Evolutionary conservation across 2,113 vertebrate species (phyloP), one percentile per base, ranked within the genome.

Genomic region (human (Homo sapiens)): DNA sequence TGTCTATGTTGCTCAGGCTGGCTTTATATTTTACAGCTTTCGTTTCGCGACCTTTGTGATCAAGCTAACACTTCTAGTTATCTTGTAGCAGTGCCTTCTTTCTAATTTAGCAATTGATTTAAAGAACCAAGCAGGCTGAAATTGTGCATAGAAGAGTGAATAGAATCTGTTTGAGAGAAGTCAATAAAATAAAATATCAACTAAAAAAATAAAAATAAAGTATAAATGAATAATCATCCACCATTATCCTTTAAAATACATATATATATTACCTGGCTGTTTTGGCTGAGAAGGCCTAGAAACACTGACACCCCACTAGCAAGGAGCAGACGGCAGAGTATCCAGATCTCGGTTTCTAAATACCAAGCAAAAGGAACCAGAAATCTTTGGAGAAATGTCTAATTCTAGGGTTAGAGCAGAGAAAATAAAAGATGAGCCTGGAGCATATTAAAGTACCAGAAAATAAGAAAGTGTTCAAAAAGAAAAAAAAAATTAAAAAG

Each of bases 41-140:
- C n/a, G 30, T 84, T 92, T 85, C 10, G 83, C 18, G 48, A 91
- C 2, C 11, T 68, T 83, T 64, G 5, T 89, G 72, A 92, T 89
- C 89, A 96, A 79, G 32, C 23, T 92, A 96, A 89, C 23, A 92
- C 40, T 83, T 89, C 8, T 30, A 59, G 76, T 83, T 92, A 92
- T 68, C 48, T 75, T 88, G 68, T 52, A 72, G 59, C 12, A 93
- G 59, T 64, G 38, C 7, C 64, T 9, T 40, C 18, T 64, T 73
- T 89, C 27, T 45, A 96, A 95, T 45, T 79, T 79, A 95, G 78
- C 89, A 94, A 72, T 43, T 78, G n/a, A 72, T 52, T 84, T 94
- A 84, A 92, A 94, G 66, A 91, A 83, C 14, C 18, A 83, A 59
- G 45, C 17, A 81, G 13, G 45, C n/a, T 75, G 40, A 92, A 64